Conservation (phyloP, 2,797 vertebrate species). For the Petrocephalus schoutedeni region DNA sequence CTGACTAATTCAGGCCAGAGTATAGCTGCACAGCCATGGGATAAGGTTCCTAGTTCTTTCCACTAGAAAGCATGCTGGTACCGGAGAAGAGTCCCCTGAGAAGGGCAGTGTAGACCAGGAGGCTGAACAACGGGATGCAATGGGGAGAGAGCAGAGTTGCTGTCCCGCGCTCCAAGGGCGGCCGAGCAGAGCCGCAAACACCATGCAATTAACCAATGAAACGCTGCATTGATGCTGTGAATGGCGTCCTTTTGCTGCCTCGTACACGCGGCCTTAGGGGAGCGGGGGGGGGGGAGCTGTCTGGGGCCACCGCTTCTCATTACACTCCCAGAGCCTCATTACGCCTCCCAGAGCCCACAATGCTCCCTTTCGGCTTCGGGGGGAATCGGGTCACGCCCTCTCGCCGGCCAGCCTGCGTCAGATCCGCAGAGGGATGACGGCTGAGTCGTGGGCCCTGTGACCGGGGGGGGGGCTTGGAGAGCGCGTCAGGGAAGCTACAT, state of each 20-base stretch:
- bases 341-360: background rate
- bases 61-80: background rate
- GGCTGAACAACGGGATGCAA: background rate
- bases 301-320: background rate
- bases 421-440: background rate
- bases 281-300: background rate
- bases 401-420: background rate
- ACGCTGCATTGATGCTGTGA: background rate
- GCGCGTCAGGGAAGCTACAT: background rate
- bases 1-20: background rate
- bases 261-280: background rate
- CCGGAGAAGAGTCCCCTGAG: background rate
- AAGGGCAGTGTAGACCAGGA: background rate
- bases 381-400: background rate
- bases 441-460: background rate
- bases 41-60: background rate
- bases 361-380: background rate
- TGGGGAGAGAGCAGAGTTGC: background rate
- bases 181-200: background rate
- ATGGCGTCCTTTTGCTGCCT: background rate
- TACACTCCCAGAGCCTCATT: background rate
- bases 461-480: background rate
- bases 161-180: background rate
- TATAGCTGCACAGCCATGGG: background rate
- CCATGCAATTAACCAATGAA: background rate